Base-by-base conservation (phyloP, 1,140 invertebrate species). In the Dendroctonus ponderosae region DNA sequence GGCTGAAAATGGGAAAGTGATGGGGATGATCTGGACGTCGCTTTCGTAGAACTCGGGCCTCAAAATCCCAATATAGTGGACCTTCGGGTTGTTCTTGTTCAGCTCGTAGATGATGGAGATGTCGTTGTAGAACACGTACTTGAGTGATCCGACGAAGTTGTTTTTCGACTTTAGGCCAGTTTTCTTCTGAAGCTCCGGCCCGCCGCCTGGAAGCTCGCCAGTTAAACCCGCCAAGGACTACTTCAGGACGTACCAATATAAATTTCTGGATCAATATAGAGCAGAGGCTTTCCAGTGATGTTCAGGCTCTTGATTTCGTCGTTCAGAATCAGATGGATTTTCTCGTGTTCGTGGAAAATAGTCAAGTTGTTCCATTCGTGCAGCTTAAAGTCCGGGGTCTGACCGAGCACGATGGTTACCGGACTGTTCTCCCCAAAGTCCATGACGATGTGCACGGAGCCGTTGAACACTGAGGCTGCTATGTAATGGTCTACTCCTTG, bases 61-160 rank as follows among this genome's bases (percentile, higher is more conserved):
- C 51, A 92, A 77, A 0, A 93, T 88, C 12, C 93, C 86, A 57
- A 80, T 78, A 48, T 80, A 79, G 67, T 79, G 78, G n/a, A 93
- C 89, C 83, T 93, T 93, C 14, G 89, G 87, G 79, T 91, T 90
- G 62, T 86, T 86, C 69, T 89, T 86, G 69, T 91, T 89, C 57
- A 97, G 78, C 75, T 94, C 91, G 75, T 94, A 94, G 49, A 97
- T 82, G 61, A 97, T 92, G 0, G 92, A 94, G 12, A 93, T 87
- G 71, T 94, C 92, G 77, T 96, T 96, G 76, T 93, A 94, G 77
- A 94, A 96, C 15, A 96, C 91, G 78, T 94, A 94, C 73, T 94
- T 93, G 0, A 97, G 76, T 70, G 91, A 93, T 9, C 94, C 94
- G 74, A 89, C 89, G 74, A 87, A 87, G 80, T 91, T 90, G 76